These are phyloP conservation scores for Pluvianellus socialis DNA, from an alignment of 2,113 vertebrate species.

Conservation along the genomic window DNA sequence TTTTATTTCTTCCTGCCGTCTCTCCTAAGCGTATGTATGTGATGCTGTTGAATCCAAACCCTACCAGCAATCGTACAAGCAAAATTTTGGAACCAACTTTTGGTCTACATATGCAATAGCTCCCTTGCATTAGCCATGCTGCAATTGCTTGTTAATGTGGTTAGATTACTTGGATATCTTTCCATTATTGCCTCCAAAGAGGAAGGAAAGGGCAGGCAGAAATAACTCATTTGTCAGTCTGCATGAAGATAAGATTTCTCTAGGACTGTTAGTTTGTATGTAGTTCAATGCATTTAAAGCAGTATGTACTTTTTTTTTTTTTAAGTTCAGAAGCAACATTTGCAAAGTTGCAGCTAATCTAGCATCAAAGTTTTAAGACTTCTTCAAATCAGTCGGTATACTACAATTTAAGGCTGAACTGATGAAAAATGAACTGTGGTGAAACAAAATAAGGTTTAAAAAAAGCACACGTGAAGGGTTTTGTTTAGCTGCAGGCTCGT, in stretches of 20 bases:
- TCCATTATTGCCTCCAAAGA: conserved; percentile 56
- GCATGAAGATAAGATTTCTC: conserved; percentile 18
- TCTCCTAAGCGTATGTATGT: background rate
- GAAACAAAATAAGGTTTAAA: background rate
- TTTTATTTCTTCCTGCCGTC: background rate
- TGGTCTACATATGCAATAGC: background rate
- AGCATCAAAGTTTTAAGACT: background rate
- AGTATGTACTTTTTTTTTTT: background rate
- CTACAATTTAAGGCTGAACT: background rate
- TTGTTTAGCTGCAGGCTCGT: background rate
- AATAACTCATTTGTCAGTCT: conserved; percentile 52
- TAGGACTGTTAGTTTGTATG: background rate
- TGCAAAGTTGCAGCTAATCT: background rate
- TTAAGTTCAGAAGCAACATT: background rate
- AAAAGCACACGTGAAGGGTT: background rate
- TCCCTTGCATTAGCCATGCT: background rate
- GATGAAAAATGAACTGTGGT: background rate
- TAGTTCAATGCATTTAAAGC: background rate
- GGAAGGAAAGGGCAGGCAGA: conserved; percentile 59
- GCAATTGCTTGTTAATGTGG: conserved; percentile 12
- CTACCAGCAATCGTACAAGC: background rate
- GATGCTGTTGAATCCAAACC: background rate
- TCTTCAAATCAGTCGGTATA: background rate
- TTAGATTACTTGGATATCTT: conserved; percentile 17
- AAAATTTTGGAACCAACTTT: background rate